Evolutionary conservation across 2,113 vertebrate species (phyloP).

Genomic region (Bombycilla garrulus): DNA sequence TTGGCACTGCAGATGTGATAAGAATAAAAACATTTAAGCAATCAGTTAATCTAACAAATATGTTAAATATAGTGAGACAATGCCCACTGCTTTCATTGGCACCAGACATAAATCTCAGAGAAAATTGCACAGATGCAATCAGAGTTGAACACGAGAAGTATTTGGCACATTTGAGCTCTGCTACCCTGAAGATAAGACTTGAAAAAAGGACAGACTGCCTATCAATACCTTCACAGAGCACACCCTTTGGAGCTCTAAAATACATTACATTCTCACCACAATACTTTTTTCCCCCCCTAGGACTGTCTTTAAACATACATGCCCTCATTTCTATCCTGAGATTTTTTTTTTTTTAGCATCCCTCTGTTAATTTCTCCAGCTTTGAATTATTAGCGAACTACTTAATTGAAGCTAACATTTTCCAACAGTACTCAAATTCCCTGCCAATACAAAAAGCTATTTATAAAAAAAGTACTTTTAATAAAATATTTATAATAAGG

Average conservation of each 20-base stretch:
- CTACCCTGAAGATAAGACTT: constrained; percentile 70
- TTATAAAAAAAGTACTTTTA: neutral
- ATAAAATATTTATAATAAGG: neutral
- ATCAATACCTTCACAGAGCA: constrained; percentile 62
- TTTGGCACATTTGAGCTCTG: constrained; percentile 68
- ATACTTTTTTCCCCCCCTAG: neutral
- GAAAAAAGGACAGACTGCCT: constrained; percentile 52
- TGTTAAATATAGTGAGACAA: constrained; percentile 57
- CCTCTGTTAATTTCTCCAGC: neutral
- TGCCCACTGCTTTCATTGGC: constrained; percentile 54
- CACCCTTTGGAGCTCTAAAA: constrained; percentile 65
- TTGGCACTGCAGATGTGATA: constrained; percentile 41
- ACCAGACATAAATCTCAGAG: constrained; percentile 64
- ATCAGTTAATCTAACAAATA: constrained; percentile 61
- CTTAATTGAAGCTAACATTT: constrained; percentile 6
- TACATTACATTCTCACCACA: constrained; percentile 22
- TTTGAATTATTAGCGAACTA: constrained; percentile 11
- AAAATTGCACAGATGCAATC: constrained; percentile 69
- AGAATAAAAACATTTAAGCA: constrained; percentile 57
- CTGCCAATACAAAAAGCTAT: neutral
- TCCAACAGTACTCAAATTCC: neutral
- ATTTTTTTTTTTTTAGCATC: neutral
- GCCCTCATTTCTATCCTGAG: neutral
- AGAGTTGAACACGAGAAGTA: constrained; percentile 46
- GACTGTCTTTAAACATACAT: neutral